phyloP scores from a whole-genome alignment of 2,113 vertebrate species.

The Ursus arctos region DNA sequence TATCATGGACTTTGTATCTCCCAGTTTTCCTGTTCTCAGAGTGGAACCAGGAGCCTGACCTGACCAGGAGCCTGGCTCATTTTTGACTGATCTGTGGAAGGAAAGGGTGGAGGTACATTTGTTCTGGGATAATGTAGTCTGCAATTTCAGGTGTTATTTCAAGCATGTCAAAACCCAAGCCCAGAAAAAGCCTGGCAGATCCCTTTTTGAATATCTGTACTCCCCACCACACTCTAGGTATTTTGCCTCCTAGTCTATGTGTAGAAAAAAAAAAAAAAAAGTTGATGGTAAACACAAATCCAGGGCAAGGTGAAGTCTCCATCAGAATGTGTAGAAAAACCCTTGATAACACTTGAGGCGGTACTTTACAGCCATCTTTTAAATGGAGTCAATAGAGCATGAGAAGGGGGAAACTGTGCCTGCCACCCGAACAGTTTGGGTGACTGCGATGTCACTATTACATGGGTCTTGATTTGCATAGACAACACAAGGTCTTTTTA shows the following conservation, averaged over 20 bases:
- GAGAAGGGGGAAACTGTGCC: not conserved
- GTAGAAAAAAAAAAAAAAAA: not conserved
- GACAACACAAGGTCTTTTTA: not conserved
- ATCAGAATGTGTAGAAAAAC: not conserved
- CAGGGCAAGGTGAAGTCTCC: not conserved
- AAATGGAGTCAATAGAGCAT: not conserved
- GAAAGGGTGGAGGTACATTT: not conserved
- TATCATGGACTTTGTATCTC: not conserved
- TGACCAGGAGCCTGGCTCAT: not conserved
- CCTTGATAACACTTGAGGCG: not conserved
- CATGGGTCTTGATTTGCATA: not conserved
- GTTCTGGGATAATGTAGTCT: not conserved
- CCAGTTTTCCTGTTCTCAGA: not conserved
- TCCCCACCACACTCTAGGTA: not conserved
- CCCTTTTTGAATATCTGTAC: not conserved
- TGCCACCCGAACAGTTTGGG: not conserved
- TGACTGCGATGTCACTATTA: not conserved
- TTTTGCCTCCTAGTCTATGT: not conserved
- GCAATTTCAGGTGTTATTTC: not conserved
- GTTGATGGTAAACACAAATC: not conserved
- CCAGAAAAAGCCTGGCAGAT: not conserved
- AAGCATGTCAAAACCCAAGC: not conserved
- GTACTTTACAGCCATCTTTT: not conserved
- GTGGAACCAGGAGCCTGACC: not conserved
- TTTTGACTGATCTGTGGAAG: not conserved